Conservation (phyloP, 2,797 vertebrate species). For the Mus minutoides region DNA sequence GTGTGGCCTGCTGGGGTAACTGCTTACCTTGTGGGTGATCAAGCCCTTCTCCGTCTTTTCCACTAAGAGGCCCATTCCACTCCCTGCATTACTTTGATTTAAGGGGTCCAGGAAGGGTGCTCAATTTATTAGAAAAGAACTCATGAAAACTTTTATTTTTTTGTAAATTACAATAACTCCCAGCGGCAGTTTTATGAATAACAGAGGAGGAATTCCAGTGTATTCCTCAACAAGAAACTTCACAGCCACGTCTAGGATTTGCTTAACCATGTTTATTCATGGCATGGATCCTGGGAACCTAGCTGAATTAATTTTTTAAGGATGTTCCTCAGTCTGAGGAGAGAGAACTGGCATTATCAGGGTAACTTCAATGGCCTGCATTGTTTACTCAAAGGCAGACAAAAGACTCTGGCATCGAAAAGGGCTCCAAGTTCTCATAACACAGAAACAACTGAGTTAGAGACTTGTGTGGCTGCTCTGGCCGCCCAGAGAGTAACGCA, state of each 20-base stretch:
- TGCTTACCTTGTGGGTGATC: neutral
- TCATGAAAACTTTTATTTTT: neutral
- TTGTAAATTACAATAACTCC: neutral
- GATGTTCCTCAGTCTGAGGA: neutral
- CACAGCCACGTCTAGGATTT: neutral
- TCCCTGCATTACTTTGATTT: neutral
- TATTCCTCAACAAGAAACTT: neutral
- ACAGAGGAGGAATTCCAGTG: neutral
- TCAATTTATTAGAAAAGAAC: neutral
- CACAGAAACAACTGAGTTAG: neutral
- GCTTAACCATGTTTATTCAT: neutral
- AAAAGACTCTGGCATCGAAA: neutral
- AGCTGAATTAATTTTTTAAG: constrained; percentile 12
- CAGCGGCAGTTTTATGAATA: neutral
- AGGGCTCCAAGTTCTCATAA: neutral
- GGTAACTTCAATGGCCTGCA: neutral
- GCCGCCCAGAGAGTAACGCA: no score
- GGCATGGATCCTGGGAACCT: neutral
- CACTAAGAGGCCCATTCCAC: neutral
- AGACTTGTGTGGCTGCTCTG: neutral
- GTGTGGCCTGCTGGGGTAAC: neutral
- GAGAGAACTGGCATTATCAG: neutral
- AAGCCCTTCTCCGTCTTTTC: neutral
- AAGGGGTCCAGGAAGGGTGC: neutral
- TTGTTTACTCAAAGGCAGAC: neutral